These are phyloP conservation scores for Zophobas atratus DNA, from an alignment of 1,140 invertebrate genomes.

Conservation along the genomic window DNA sequence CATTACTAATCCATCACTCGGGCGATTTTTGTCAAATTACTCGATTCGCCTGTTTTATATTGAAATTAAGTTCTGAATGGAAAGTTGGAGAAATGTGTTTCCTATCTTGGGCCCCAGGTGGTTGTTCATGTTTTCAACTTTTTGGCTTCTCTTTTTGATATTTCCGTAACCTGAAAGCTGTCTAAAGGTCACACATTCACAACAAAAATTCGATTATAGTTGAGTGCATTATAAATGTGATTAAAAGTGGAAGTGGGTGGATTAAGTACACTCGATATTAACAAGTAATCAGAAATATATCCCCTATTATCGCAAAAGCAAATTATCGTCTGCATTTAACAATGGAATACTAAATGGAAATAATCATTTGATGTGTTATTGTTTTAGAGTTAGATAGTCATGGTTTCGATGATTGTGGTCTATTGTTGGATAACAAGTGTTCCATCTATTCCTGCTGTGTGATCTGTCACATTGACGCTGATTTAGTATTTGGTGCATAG, in stretches of 20 bases:
- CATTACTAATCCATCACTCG: too few relatives aligned
- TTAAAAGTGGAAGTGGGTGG: not conserved
- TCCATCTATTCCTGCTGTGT: too few relatives aligned
- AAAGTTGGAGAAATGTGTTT: not conserved
- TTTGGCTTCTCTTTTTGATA: not conserved
- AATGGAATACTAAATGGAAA: too few relatives aligned
- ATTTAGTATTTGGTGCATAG: too few relatives aligned
- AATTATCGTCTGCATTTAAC: too few relatives aligned
- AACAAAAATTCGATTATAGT: constrained; percentile 1
- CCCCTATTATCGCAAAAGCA: too few relatives aligned
- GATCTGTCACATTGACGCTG: too few relatives aligned
- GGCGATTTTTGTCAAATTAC: not conserved
- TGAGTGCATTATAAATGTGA: not conserved
- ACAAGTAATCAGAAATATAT: too few relatives aligned
- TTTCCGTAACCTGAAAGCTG: not conserved
- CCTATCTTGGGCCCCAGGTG: not conserved
- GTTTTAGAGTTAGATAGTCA: too few relatives aligned
- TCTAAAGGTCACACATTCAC: constrained; percentile 1
- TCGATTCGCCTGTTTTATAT: not conserved
- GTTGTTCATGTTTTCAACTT: not conserved
- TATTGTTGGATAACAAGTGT: too few relatives aligned
- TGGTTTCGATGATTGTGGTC: too few relatives aligned
- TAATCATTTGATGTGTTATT: too few relatives aligned
- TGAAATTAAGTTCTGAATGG: not conserved
- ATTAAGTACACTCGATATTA: not conserved